Base-by-base conservation (phyloP, 2,113 vertebrate species). In the Chionis minor region DNA sequence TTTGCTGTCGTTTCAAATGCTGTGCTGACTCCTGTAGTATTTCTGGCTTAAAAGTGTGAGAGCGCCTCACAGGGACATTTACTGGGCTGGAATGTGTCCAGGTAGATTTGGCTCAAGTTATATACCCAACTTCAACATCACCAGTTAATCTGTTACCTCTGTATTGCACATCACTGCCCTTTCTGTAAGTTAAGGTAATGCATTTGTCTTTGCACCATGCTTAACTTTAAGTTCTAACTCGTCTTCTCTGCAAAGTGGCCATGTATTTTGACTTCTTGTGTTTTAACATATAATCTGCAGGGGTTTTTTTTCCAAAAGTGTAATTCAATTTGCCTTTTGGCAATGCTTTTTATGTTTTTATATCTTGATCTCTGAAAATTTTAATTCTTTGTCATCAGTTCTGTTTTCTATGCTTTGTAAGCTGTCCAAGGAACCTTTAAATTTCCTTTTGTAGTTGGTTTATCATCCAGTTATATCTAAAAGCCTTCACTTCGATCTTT, bases 61-160 rank as follows among this genome's bases (percentile, higher is more conserved):
- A 49, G 63, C 56, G 40, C 32, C 28, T 90, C 59, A 21, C 4
- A 8, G 61, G 65, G 56, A 94, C 54, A 61, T 93, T 93, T 82
- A 79, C 27, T 40, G 45, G 17, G 5, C 59, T 96, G 95, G 80
- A 81, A 47, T 59, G 26, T 16, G 3, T 78, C 72, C 83, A 86
- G n/a, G 33, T 70, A 84, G 61, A 90, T 92, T 94, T 93, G 81
- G 58, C 83, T 58, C 47, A 32, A 42, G 38, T 62, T 71, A 42
- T 27, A 65, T 33, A 62, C 7, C 26, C 28, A 55, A 45, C 77
- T 74, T 86, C 4, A 7, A 81, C 32, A 91, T 51, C 63, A 91
- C 70, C 59, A 71, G 61, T 81, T 92, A 92, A 94, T 94, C 23
- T 56, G 95, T 92, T 92, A 62, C 77, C 67, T 95, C 38, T 20